Evolutionary conservation across 2,113 vertebrate genomes (phyloP).

Genomic region (Lophura nycthemera): DNA sequence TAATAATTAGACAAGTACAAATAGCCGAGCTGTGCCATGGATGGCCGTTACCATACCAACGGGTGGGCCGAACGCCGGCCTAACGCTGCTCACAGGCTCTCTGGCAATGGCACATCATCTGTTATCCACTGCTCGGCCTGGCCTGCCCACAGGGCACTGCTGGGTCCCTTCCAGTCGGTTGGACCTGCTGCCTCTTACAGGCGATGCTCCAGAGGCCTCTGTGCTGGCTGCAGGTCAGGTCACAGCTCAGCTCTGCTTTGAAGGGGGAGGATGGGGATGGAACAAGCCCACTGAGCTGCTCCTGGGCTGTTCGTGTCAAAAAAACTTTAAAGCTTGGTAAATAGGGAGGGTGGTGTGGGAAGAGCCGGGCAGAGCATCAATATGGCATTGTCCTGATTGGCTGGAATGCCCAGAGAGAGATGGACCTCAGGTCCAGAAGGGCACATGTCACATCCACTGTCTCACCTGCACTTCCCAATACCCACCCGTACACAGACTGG

Average conservation of each 20-base stretch:
- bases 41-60: conserved; percentile 84
- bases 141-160: not conserved
- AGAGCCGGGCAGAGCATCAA: not conserved
- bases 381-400: too few relatives aligned
- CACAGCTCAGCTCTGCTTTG: not conserved
- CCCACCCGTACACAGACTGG: not conserved
- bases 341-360: not conserved
- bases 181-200: not conserved
- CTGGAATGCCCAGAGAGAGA: not conserved
- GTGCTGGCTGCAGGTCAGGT: not conserved
- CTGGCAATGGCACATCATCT: conserved; percentile 66
- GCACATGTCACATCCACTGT: accelerated
- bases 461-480: not conserved
- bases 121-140: conserved; percentile 56
- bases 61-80: conserved; percentile 65
- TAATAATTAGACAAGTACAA: conserved; percentile 98
- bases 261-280: not conserved
- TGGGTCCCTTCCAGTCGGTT: not conserved
- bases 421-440: not conserved
- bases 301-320: not conserved
- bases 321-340: not conserved
- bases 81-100: conserved; percentile 60
- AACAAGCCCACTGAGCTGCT: not conserved
- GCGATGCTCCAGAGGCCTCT: not conserved
- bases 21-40: conserved; percentile 80